Conservation (phyloP, 2,888 invertebrate species). For the Drosophila koepferae region DNA sequence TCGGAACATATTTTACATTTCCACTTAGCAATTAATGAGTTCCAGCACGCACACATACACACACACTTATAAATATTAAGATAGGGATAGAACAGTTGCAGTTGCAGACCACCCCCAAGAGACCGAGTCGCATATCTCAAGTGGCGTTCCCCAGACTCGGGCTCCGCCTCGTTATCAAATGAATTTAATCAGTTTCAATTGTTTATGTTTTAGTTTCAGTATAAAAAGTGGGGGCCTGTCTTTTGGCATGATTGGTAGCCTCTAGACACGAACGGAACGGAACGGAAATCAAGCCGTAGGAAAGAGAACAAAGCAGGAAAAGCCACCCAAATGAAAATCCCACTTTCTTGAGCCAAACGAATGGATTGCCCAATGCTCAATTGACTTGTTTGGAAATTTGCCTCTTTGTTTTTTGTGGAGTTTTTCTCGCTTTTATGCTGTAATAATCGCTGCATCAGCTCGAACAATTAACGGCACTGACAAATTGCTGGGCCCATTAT, state of each 20-base stretch:
- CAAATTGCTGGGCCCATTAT: constrained; percentile 67
- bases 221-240: constrained; percentile 23
- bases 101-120: constrained; percentile 48
- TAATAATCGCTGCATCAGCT: constrained; percentile 27
- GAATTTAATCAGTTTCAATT: constrained; percentile 82
- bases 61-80: neutral
- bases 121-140: constrained; percentile 63
- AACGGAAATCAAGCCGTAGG: constrained; percentile 48
- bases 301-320: neutral
- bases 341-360: neutral
- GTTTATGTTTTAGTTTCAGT: constrained; percentile 68
- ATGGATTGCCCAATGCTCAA: constrained; percentile 62
- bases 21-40: constrained; percentile 48
- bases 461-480: constrained; percentile 58
- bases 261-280: constrained; percentile 75
- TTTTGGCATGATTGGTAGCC: constrained; percentile 75
- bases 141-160: constrained; percentile 56
- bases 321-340: constrained; percentile 7
- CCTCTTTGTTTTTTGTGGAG: constrained; percentile 15
- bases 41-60: constrained; percentile 47
- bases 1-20: constrained; percentile 59
- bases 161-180: constrained; percentile 71
- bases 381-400: constrained; percentile 63
- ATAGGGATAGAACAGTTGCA: constrained; percentile 32
- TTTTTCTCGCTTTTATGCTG: constrained; percentile 16